Base-by-base conservation (phyloP, 1,140 invertebrate genomes). In the Metaphire vulgaris region DNA sequence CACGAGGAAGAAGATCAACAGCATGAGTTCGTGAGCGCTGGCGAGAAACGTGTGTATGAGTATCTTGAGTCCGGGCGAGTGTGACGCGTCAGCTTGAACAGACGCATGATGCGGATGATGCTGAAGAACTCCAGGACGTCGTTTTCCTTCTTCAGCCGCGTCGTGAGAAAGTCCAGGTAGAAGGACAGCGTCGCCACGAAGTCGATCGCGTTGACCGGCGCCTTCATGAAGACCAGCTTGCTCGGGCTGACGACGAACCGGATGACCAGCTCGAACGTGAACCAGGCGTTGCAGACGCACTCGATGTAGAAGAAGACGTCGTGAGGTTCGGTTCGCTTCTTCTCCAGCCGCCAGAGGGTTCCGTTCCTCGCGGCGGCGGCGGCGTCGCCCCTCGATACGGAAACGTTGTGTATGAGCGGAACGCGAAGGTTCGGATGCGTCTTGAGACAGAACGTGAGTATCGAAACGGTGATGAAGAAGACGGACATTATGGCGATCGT, bases 81-180 rank as follows among this genome's bases (percentile, higher is more conserved):
- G 85, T 29, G 64, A 16, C 86, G 90, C 15, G 97, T 99, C 79
- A 99, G 88, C 85, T 99, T 99, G 88, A 99, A 99, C 78, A 99
- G 89, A 83, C 94, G 93, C 84, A 99, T 96, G 78, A 99, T 98
- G 77, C 97, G 91, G 81, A 99, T 98, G 81, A 99, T 99, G 80
- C 92, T 93, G 91, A 99, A 97, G 89, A 99, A 99, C 87, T 99
- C 97, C 81, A 99, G 89, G 80, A 99, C 97, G 83, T 99, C 97
- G 68, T 83, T 85, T 87, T 97, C 77, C 69, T 80, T 84, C 79
- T 86, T 81, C 70, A 97, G 87, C 83, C 97, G 92, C 14, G 93
- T 92, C 2, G 92, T 89, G 74, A 93, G 88, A 31, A 94, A 90
- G 83, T 96, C 96, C 81, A 98, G 92, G 89, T 99, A 95, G 89